Evolutionary conservation across 2,113 vertebrate genomes (phyloP).

Genomic region (Recurvirostra avosetta): DNA sequence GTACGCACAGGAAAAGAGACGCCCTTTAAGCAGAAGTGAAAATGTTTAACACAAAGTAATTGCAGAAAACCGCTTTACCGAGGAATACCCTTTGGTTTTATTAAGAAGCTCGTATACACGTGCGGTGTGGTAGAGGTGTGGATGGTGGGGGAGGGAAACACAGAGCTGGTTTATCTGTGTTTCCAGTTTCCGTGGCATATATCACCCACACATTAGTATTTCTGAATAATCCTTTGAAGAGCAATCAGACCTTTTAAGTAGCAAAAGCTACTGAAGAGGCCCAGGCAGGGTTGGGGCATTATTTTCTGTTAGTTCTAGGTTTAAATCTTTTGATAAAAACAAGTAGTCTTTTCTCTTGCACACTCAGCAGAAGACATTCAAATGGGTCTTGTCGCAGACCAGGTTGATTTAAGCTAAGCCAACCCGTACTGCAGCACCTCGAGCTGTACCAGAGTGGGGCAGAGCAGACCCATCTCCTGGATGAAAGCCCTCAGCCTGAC

Average conservation of each 20-base stretch:
- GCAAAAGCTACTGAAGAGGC: background rate
- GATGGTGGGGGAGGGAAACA: background rate
- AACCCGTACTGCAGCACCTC: background rate
- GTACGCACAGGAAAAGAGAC: background rate
- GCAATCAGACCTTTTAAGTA: background rate
- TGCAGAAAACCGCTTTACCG: constrained; percentile 49
- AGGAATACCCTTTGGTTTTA: constrained; percentile 60
- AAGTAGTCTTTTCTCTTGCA: background rate
- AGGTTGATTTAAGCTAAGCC: background rate
- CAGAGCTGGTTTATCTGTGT: background rate
- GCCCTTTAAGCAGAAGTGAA: constrained; percentile 34
- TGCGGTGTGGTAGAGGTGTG: background rate
- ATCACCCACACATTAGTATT: background rate
- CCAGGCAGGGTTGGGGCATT: background rate
- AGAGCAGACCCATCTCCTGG: background rate
- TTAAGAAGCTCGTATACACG: background rate
- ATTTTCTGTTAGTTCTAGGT: background rate
- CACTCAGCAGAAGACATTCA: background rate
- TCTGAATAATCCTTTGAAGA: constrained; percentile 15
- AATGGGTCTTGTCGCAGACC: background rate
- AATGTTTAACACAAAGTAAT: constrained; percentile 11
- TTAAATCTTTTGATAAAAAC: background rate
- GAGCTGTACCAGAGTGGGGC: background rate
- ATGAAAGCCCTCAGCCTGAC: background rate
- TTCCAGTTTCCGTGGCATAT: background rate